A percentile compares a stretch with the other conserved stretches of the same genome.
Evolutionary conservation across 2,888 invertebrate genomes (phyloP).

Genomic region (Tipula helvola): DNA sequence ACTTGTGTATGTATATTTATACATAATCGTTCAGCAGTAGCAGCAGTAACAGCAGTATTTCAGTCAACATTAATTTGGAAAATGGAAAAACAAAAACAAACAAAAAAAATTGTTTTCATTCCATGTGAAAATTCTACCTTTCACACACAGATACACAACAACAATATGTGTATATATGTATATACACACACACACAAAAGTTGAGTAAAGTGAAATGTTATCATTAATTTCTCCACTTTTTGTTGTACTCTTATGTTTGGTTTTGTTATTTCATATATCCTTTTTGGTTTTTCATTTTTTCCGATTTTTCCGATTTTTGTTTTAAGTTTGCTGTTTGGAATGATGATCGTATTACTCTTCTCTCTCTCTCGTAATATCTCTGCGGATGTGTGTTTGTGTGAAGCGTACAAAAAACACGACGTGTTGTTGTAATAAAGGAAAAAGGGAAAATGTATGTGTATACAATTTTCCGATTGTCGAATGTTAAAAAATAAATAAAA

Average conservation of each 20-base stretch:
- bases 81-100: background rate
- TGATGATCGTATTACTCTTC: background rate
- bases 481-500: background rate
- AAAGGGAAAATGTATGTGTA: background rate
- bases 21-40: background rate
- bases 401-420: no score
- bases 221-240: background rate
- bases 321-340: background rate
- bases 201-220: constrained; percentile 4
- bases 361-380: background rate
- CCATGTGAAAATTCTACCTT: background rate
- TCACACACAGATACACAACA: background rate
- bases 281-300: background rate
- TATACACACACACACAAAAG: background rate
- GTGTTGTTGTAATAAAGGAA: background rate
- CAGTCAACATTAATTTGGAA: constrained; percentile 4
- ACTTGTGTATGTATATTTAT: background rate
- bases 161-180: no score
- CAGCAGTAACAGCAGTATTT: background rate
- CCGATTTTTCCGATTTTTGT: background rate
- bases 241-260: background rate
- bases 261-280: background rate
- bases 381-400: background rate
- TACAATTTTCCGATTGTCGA: background rate
- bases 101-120: background rate